A percentile compares a stretch with the other conserved stretches of the same genome.
These are phyloP conservation scores for Oryzias curvinotus DNA, from an alignment of 2,113 vertebrate genomes.

Conservation along the genomic window DNA sequence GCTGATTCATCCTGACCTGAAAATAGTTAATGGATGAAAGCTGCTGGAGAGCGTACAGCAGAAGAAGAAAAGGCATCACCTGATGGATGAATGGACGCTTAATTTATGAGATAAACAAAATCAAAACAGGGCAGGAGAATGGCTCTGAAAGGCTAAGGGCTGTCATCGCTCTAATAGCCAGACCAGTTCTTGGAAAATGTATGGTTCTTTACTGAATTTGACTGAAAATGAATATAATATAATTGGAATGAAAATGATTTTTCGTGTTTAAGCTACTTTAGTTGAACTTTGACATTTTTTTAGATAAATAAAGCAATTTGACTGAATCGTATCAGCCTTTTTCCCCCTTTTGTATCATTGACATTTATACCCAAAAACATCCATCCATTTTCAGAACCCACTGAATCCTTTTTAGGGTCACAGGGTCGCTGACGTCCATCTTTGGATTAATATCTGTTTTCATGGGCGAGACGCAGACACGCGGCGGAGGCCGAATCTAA, in stretches of 20 bases:
- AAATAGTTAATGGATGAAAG: conserved; percentile 58
- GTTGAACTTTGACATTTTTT: background rate
- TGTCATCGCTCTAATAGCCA: conserved; percentile 14
- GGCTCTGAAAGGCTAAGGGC: conserved; percentile 11
- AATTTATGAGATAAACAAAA: conserved; percentile 51
- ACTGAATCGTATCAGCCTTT: too few species aligned
- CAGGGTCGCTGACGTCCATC: too few species aligned
- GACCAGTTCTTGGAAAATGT: conserved; percentile 11
- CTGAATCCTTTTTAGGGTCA: too few species aligned
- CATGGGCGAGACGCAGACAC: too few species aligned
- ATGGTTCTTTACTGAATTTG: conserved; percentile 16
- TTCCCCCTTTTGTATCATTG: background rate
- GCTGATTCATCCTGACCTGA: conserved; percentile 69
- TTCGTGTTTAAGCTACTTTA: background rate
- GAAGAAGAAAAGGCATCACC: conserved; percentile 51
- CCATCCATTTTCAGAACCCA: too few species aligned
- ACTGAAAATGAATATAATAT: conserved; percentile 18
- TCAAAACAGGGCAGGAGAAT: conserved; percentile 30
- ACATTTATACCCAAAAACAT: background rate
- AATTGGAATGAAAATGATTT: background rate
- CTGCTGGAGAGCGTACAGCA: conserved; percentile 39
- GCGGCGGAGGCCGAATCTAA: too few species aligned
- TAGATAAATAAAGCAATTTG: too few species aligned
- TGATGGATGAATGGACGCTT: conserved; percentile 49
- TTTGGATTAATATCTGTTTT: too few species aligned